Percentiles rank a stretch among this genome's conserved stretches.
Evolutionary conservation across 1,140 invertebrate species (phyloP).

Genomic region (Heterodera schachtii): DNA sequence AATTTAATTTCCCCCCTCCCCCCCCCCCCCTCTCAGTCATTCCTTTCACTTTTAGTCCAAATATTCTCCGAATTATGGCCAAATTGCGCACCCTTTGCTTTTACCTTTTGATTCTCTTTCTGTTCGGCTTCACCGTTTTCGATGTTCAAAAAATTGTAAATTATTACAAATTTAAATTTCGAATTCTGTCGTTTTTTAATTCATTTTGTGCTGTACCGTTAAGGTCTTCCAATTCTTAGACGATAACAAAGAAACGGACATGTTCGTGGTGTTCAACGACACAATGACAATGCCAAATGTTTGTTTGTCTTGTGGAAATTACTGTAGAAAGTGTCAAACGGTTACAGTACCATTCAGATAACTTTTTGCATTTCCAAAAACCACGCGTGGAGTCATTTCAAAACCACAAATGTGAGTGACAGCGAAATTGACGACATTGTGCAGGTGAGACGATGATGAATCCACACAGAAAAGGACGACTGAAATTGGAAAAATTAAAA

Average conservation of each 20-base stretch:
- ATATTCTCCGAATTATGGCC: not conserved
- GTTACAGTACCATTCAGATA: conserved; percentile 6
- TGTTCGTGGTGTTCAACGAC: conserved; percentile 40
- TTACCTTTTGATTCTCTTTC: conserved; percentile 19
- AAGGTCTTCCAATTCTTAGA: conserved; percentile 22
- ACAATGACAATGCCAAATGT: conserved; percentile 39
- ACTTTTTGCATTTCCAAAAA: conserved; percentile 48
- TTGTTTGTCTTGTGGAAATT: not conserved
- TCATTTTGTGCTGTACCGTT: not conserved
- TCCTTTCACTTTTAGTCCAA: not conserved
- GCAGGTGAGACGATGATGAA: not conserved
- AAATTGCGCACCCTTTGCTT: conserved; percentile 12
- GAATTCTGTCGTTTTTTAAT: not conserved
- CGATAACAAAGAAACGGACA: conserved; percentile 35
- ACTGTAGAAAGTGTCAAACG: not conserved
- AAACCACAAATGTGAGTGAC: conserved; percentile 22
- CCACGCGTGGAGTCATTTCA: conserved; percentile 52
- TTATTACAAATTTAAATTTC: not conserved
- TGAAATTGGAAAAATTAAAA: not conserved
- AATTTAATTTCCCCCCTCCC: not conserved
- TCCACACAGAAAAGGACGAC: conserved; percentile 4
- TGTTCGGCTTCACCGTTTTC: conserved; percentile 14
- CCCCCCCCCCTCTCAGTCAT: not conserved
- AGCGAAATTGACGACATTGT: conserved; percentile 7
- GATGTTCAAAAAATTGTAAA: conserved; percentile 20